Base-by-base conservation (phyloP, 2,888 invertebrate genomes). In the Pardosa pseudoannulata region DNA sequence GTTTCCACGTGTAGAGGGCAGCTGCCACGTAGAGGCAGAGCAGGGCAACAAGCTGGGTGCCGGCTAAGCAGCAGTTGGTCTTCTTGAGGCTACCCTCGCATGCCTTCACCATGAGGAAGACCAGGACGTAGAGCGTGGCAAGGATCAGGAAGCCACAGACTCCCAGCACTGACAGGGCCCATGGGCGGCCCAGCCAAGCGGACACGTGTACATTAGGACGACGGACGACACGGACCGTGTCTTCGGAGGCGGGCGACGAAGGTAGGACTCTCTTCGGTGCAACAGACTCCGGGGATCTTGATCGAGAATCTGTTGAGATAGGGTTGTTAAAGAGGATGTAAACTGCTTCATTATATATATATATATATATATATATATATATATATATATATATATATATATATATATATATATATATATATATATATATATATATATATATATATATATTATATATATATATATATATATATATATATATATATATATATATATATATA, bases 71-170 rank as follows among this genome's bases (percentile, higher is more conserved):
- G 7, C 82, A 83, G 65, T 85, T 88, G 11, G 79, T 70, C 29
- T 82, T 87, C 28, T 87, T 85, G 13, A 89, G 65, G 6, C 87
- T 64, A 1, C 88, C 88, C 64, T 89, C 89, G 46, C 89, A 89
- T 1, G 83, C 74, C 62, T 89, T 89, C 64, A 89, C 89, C 79
- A 89, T 39, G 1, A 89, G 81, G 65, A 88, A 89, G n/a, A 89
- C 89, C n/a, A 88, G 67, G 5, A 88, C 72, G 56, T 89, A 89
- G 0, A 89, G 79, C 9, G 89, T 80, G 19, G 88, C 70, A 11
- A 89, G 73, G 7, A 83, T 79, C 0, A 88, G 80, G 50, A 86
- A 56, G 11, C 88, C 82, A 13, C 79, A 85, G 16, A 81, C 41
- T 5, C 83, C 80, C 11, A 89, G 46, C 1, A 89, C 87, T 1